A percentile compares a stretch with the other conserved stretches of the same genome.
Conservation (phyloP, 2,113 vertebrate genomes). For the Esox niger region DNA sequence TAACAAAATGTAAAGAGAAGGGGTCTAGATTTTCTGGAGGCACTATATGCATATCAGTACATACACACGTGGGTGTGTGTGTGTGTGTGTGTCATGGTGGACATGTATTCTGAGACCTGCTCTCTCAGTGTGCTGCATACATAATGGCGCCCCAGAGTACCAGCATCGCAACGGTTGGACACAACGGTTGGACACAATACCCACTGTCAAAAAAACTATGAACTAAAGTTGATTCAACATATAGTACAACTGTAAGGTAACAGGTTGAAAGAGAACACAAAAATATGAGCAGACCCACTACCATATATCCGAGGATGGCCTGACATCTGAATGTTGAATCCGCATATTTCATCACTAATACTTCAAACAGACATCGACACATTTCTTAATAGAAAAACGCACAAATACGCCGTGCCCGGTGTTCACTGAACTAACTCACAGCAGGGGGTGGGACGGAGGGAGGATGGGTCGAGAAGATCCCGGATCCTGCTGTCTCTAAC, state of each 20-base stretch:
- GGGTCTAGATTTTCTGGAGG: neutral
- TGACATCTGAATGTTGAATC: too few species aligned
- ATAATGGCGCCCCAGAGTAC: neutral
- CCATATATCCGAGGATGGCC: neutral
- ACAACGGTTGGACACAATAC: too few species aligned
- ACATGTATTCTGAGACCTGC: neutral
- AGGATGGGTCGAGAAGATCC: too few species aligned
- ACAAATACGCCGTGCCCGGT: neutral
- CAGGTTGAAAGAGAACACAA: neutral
- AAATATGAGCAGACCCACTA: slow-evolving; percentile 9
- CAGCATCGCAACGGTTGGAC: too few species aligned
- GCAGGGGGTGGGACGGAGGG: too few species aligned
- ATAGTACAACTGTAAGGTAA: too few species aligned
- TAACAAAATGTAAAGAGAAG: too few species aligned
- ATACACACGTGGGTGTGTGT: neutral
- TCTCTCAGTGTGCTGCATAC: neutral
- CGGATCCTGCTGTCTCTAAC: neutral
- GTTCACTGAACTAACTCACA: too few species aligned
- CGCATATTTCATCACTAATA: neutral
- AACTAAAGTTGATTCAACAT: too few species aligned
- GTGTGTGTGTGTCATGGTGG: neutral
- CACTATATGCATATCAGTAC: too few species aligned
- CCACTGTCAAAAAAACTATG: too few species aligned
- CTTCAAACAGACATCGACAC: neutral
- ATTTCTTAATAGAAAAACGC: neutral